Conservation (phyloP, 2,113 vertebrate genomes). For the Gallinago media region DNA sequence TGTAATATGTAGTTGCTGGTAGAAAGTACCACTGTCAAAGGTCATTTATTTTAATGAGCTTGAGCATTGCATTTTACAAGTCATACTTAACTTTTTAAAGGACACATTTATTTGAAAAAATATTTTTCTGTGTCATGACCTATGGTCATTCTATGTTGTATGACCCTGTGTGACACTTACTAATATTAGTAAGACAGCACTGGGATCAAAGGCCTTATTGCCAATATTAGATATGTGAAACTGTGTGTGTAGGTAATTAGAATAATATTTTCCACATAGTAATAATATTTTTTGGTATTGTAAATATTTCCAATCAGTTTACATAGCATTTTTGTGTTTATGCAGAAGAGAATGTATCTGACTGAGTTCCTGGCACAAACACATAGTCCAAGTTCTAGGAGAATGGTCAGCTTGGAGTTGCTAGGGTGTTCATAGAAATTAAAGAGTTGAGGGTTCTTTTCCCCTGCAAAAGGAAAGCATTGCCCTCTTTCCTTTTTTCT, state of each 20-base stretch:
- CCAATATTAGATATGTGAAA: background rate
- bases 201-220: background rate
- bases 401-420: background rate
- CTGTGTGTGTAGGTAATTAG: background rate
- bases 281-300: background rate
- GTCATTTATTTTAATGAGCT: background rate
- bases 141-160: background rate
- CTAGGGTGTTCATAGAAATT: background rate
- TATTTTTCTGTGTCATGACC: background rate
- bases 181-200: background rate
- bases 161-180: background rate
- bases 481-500: background rate
- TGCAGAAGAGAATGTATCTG: background rate
- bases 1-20: background rate
- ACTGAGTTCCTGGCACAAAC: background rate
- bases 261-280: background rate
- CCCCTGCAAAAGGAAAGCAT: background rate
- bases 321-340: background rate
- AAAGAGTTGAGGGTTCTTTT: accelerated
- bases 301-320: background rate
- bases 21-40: background rate
- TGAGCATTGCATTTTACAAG: background rate
- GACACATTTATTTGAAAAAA: background rate
- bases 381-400: background rate
- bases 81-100: background rate